Conservation (phyloP, 2,888 invertebrate genomes). For the Leucania comma region DNA sequence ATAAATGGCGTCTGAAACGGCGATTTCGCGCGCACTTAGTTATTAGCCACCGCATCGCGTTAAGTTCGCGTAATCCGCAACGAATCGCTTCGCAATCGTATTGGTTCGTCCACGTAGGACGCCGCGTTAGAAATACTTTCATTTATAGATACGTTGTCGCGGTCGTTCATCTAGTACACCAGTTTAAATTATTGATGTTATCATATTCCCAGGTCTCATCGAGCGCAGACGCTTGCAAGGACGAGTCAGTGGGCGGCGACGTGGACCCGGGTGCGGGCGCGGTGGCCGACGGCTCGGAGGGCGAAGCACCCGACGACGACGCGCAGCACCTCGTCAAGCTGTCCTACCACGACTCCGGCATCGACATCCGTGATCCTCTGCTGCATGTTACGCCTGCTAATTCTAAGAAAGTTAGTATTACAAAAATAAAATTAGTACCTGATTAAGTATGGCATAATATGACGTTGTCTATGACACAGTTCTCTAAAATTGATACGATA, state of each 20-base stretch:
- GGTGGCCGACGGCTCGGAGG: constrained; percentile 74
- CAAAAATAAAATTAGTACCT: neutral
- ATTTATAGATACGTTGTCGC: too few relatives aligned
- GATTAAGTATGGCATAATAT: constrained; percentile 1
- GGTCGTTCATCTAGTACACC: too few relatives aligned
- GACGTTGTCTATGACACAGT: too few relatives aligned
- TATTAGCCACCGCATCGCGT: too few relatives aligned
- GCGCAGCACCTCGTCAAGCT: constrained; percentile 93
- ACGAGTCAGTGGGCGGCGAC: constrained; percentile 67
- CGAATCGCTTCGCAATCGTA: too few relatives aligned
- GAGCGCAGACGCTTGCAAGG: constrained; percentile 77
- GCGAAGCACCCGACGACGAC: constrained; percentile 70
- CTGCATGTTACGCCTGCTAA: constrained; percentile 92
- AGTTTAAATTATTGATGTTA: too few relatives aligned
- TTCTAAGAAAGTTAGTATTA: constrained; percentile 90
- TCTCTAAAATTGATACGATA: too few relatives aligned
- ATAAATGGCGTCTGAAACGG: too few relatives aligned
- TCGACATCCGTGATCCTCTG: constrained; percentile 95
- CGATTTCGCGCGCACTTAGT: too few relatives aligned
- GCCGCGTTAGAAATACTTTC: too few relatives aligned
- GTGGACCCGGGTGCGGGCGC: constrained; percentile 68
- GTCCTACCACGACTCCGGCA: constrained; percentile 97
- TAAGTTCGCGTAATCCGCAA: too few relatives aligned
- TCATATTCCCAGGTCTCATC: constrained; percentile 79
- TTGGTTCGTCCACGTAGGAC: too few relatives aligned